These are phyloP conservation scores for Limonius californicus DNA, from an alignment of 1,140 invertebrate genomes.

Conservation along the genomic window DNA sequence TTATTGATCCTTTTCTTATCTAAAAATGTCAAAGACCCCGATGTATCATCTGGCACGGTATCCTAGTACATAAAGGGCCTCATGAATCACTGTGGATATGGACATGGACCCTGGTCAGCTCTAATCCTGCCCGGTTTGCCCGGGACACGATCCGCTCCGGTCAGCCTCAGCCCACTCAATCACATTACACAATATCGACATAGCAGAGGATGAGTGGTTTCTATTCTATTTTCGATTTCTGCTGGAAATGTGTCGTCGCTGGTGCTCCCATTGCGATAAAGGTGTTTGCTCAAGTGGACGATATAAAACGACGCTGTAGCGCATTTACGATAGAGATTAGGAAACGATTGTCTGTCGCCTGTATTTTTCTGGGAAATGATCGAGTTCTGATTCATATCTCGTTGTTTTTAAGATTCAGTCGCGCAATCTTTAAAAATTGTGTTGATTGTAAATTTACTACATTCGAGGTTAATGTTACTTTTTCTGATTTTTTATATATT, in stretches of 20 bases:
- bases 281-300: conserved; percentile 1
- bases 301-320: not conserved
- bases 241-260: not conserved
- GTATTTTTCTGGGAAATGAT: not conserved
- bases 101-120: conserved; percentile 31
- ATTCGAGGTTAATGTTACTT: too few species aligned
- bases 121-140: conserved; percentile 26
- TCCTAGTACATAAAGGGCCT: not conserved
- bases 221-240: not conserved
- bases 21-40: not conserved
- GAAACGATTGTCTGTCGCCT: not conserved
- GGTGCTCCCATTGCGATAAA: not conserved
- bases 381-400: not conserved
- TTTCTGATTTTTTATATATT: too few species aligned
- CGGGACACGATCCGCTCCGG: conserved; percentile 22
- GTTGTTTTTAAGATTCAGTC: not conserved
- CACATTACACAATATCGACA: conserved; percentile 22
- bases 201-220: conserved; percentile 1
- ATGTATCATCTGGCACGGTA: not conserved
- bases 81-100: conserved; percentile 12
- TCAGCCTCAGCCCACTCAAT: conserved; percentile 16
- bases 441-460: too few species aligned
- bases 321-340: conserved; percentile 1
- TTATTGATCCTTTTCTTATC: not conserved
- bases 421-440: not conserved